Percentiles rank a stretch among this genome's conserved stretches.
These are phyloP conservation scores for Pangasius macronema DNA, from an alignment of 2,797 vertebrate genomes.

Conservation along the genomic window DNA sequence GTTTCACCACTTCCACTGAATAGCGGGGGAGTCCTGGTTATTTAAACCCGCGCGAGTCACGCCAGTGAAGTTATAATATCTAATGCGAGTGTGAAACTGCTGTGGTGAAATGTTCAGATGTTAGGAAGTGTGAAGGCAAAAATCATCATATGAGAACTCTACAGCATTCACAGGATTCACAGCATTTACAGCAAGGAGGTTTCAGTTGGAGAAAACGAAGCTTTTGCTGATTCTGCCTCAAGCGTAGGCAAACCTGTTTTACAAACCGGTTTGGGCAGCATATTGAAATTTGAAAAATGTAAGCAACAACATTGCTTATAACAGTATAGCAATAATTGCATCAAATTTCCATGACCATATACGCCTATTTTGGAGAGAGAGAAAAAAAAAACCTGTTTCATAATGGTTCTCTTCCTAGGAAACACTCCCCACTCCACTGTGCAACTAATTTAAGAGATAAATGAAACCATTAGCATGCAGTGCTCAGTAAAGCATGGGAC, in stretches of 20 bases:
- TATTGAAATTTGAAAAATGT: background rate
- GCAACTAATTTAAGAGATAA: background rate
- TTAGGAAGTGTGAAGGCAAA: background rate
- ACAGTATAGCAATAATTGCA: background rate
- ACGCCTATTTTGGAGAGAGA: background rate
- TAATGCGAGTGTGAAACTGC: background rate
- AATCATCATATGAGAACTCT: background rate
- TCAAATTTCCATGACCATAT: background rate
- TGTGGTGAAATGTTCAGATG: background rate
- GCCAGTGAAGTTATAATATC: background rate
- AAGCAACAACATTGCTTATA: background rate
- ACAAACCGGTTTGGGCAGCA: background rate
- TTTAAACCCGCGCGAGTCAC: background rate
- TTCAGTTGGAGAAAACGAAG: background rate
- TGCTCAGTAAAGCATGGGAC: background rate
- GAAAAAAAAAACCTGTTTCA: background rate
- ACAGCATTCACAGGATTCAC: background rate
- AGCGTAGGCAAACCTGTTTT: background rate
- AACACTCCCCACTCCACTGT: background rate
- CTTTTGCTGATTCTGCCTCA: background rate
- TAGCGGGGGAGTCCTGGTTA: background rate
- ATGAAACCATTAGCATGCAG: background rate
- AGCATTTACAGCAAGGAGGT: background rate
- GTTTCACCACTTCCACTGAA: background rate
- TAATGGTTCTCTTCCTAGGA: background rate